A percentile compares a stretch with the other conserved stretches of the same genome.
Evolutionary conservation across 2,113 vertebrate genomes (phyloP).

Genomic region (Oenanthe oenanthe): DNA sequence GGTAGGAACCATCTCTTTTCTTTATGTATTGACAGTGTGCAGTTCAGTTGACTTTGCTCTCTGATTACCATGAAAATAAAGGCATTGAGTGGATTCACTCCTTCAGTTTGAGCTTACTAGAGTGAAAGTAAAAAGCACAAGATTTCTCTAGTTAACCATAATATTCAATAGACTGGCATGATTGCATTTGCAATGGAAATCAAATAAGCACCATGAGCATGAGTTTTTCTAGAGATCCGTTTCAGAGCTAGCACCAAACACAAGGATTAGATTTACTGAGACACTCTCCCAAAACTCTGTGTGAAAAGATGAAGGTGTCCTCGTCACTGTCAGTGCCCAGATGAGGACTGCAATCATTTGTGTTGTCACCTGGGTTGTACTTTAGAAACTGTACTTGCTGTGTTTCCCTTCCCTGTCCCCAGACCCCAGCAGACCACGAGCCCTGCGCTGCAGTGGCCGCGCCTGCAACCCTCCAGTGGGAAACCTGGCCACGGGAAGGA

Average conservation of each 20-base stretch:
- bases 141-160: neutral
- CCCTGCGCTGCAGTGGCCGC: conserved; percentile 78
- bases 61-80: neutral
- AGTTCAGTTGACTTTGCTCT: neutral
- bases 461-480: conserved; percentile 87
- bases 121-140: neutral
- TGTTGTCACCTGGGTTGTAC: neutral
- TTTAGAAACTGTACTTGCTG: neutral
- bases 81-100: neutral
- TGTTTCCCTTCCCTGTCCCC: neutral
- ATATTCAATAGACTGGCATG: neutral
- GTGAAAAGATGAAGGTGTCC: neutral
- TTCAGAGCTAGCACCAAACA: neutral
- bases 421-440: conserved; percentile 39
- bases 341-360: neutral
- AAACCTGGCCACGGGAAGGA: conserved; percentile 85
- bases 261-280: neutral
- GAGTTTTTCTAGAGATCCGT: neutral
- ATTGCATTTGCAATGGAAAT: neutral
- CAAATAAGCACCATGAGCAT: neutral
- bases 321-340: neutral
- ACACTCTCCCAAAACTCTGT: neutral
- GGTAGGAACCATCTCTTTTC: neutral
- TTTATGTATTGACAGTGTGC: neutral
- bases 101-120: neutral